Evolutionary conservation across 2,888 invertebrate species (phyloP).

Genomic region (Creontiades dilutus): DNA sequence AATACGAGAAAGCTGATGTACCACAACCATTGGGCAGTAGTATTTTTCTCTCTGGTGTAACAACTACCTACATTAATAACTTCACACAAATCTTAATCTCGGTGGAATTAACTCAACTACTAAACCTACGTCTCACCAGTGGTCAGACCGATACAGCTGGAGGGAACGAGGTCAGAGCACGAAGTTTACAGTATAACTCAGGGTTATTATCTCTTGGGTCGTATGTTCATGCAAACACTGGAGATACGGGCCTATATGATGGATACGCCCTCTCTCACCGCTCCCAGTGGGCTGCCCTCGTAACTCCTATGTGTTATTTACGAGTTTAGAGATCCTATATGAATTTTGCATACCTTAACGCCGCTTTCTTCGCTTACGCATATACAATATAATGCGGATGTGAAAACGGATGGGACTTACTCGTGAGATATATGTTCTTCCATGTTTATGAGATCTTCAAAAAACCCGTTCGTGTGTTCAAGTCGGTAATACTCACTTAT

Average conservation of each 20-base stretch:
- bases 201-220: conserved; percentile 60
- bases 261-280: conserved; percentile 24
- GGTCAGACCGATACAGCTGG: not conserved
- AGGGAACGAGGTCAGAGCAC: not conserved
- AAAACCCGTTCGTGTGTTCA: not conserved
- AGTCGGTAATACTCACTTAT: too few species aligned
- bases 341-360: conserved; percentile 39
- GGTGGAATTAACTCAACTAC: not conserved
- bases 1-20: too few species aligned
- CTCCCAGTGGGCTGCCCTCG: conserved; percentile 44
- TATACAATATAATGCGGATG: not conserved
- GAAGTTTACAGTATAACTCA: conserved; percentile 58
- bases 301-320: conserved; percentile 41
- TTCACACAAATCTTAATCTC: too few species aligned
- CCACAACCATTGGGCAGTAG: too few species aligned
- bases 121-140: not conserved
- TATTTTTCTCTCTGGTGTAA: too few species aligned
- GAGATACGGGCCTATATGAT: conserved; percentile 54
- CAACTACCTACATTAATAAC: too few species aligned
- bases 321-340: conserved; percentile 36
- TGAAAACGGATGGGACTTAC: conserved; percentile 35
- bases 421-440: not conserved
- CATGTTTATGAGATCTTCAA: not conserved
- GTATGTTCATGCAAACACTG: conserved; percentile 48
- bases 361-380: conserved; percentile 29